Conservation (phyloP, 2,113 vertebrate genomes). For the Clupea harengus region DNA sequence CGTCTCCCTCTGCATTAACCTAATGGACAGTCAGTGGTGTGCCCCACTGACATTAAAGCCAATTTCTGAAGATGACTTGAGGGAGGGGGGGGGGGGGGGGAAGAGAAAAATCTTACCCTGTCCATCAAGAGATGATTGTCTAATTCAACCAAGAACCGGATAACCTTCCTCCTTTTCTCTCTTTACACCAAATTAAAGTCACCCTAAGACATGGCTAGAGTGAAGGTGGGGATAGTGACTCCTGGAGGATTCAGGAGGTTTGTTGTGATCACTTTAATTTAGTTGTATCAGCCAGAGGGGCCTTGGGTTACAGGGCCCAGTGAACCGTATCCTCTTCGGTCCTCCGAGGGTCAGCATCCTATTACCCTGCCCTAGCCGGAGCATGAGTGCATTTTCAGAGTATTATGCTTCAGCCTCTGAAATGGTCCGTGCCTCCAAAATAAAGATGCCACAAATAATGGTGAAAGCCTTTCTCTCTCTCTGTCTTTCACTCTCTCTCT, state of each 20-base stretch:
- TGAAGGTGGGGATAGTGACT: slow-evolving; percentile 39
- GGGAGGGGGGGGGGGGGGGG: neutral
- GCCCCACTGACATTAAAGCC: neutral
- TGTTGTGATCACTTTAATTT: slow-evolving; percentile 61
- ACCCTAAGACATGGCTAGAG: neutral
- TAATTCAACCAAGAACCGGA: neutral
- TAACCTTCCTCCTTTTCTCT: neutral
- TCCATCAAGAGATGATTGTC: neutral
- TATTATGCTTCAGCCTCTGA: slow-evolving; percentile 51
- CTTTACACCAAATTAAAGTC: neutral
- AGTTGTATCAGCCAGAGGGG: slow-evolving; percentile 52
- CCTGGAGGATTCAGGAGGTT: slow-evolving; percentile 46
- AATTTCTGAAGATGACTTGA: neutral
- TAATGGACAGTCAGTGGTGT: neutral
- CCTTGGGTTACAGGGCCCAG: slow-evolving; percentile 50
- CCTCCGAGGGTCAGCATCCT: slow-evolving; percentile 60
- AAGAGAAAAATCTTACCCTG: neutral
- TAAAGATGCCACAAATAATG: slow-evolving; percentile 67
- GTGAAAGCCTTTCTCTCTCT: slow-evolving; percentile 66
- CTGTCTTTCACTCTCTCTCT: neutral
- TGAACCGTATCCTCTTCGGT: slow-evolving; percentile 60
- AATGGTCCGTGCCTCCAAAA: slow-evolving; percentile 69
- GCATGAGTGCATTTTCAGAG: slow-evolving; percentile 60
- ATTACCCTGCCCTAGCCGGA: slow-evolving; percentile 58
- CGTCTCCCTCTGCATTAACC: neutral